Evolutionary conservation across 2,888 invertebrate species (phyloP), one percentile per base, ranked within the genome.

Genomic region (Callosobruchus maculatus): DNA sequence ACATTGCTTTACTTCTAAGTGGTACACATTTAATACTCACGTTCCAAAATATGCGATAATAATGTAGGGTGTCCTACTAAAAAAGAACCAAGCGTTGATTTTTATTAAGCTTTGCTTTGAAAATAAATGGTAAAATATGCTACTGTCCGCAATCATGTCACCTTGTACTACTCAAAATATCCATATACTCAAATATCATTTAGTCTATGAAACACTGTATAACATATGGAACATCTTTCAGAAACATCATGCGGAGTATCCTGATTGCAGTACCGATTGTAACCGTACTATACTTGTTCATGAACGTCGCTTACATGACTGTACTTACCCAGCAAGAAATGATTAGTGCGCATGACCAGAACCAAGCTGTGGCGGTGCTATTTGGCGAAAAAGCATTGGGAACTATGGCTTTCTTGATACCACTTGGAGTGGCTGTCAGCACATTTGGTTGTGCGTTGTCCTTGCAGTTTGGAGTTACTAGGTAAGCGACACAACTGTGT

Each of bases 221-320:
- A n/a, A n/a, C n/a, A n/a, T n/a, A n/a, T n/a, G 30, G 30, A 21
- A 9, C 20, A 68, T 31, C 9, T 88, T 87, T 20, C 88, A 94
- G 94, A 73, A 96, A 96, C 85, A 93, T 96, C 26, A 93, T 94
- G 0, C 88, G 93, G 68, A 94, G 95, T 80, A 95, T 96, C 79
- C 88, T 92, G 9, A 93, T 96, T 71, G 95, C 93, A 0, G 93
- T 96, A 0, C 96, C 96, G 0, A 87, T 94, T 5, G 94, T 96
- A 30, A 95, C 95, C 0, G 86, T 91, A 0, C 89, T 95, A 13
- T 96, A 96, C 83, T 92, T 95, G 22, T 90, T 93, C 81, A 95
- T 95, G 92, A 96, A 96, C 83, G 89, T 95, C 20, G 93, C 95
- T n/a, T 96, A 96, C 86, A 93, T 96, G 92, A 91, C 95, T 0